phyloP scores from a whole-genome alignment of 2,113 vertebrate genomes.

The Ursus arctos region DNA sequence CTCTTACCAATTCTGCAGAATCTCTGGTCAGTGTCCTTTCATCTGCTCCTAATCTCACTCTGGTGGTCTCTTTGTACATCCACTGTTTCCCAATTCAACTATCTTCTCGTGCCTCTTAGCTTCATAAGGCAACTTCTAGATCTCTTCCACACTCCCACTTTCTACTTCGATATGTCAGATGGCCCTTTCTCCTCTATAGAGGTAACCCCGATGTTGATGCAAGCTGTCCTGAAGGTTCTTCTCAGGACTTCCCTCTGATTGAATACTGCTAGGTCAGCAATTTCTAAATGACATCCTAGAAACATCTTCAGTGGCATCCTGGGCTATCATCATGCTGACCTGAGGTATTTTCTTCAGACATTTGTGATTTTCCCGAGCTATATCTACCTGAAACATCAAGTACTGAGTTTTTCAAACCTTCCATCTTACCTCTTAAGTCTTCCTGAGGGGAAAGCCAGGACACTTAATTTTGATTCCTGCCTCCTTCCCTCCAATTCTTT shows the following conservation, averaged over 20 bases:
- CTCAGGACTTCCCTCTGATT: background rate
- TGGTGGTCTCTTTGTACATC: background rate
- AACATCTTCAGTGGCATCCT: background rate
- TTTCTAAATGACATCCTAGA: background rate
- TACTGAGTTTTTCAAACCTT: background rate
- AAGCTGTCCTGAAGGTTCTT: background rate
- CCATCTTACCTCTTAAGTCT: background rate
- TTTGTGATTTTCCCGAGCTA: background rate
- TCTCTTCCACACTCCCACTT: background rate
- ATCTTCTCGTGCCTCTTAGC: background rate
- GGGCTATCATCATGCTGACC: background rate
- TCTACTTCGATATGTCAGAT: background rate
- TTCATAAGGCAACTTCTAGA: background rate
- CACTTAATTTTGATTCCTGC: background rate
- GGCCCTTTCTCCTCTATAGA: background rate
- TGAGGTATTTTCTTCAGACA: background rate
- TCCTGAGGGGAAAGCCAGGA: background rate
- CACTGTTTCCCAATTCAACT: background rate
- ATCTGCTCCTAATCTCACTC: background rate
- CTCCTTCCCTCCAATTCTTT: slow-evolving; percentile 2
- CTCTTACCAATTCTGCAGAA: background rate
- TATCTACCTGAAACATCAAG: background rate
- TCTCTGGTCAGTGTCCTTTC: background rate
- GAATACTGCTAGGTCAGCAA: background rate
- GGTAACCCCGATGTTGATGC: rapidly evolving